Evolutionary conservation across 1,140 invertebrate genomes (phyloP), one percentile per base, ranked within the genome.

Genomic region (Drosophila kurseongensis): DNA sequence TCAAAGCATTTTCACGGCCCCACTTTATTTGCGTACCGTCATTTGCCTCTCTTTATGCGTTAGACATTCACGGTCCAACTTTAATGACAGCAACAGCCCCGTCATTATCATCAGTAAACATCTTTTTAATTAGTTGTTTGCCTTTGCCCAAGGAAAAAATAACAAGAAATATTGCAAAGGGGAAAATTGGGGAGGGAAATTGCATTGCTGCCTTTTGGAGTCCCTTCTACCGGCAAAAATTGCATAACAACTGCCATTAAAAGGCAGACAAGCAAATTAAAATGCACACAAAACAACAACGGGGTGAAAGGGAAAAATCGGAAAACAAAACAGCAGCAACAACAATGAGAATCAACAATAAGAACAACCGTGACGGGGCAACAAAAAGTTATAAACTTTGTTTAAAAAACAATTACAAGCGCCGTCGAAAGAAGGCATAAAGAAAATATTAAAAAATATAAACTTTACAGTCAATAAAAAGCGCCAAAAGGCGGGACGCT

Each of bases 211-310:
- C 52, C 41, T 48, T 75, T 80, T 82, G 51, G 55, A 78, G 47
- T 75, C 62, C 23, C 51, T 50, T 60, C 59, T 65, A 82, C 48
- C 62, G 69, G 56, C 61, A 75, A 77, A 78, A 83, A 89, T 67
- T 77, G 66, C 84, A 88, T 80, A 83, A 83, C 71, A 86, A 80
- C 76, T 62, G 72, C 76, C 79, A 88, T 88, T 89, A 89, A 88
- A 88, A 88, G 72, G 84, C 80, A 83, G 72, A 88, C 83, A 89
- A 80, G 79, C 83, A 83, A 88, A 88, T 86, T 88, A 83, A 86
- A 86, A 78, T 61, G 65, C 68, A 79, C 48, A 82, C 50, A 47
- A 35, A 62, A 67, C 61, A 66, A 58, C 18, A 29, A 18, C 35
- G 5, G 29, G 16, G 32, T 2, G 52, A 41, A 59, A 42, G 12